Evolutionary conservation across 2,113 vertebrate genomes (phyloP).

Genomic region (Steatornis caripensis): DNA sequence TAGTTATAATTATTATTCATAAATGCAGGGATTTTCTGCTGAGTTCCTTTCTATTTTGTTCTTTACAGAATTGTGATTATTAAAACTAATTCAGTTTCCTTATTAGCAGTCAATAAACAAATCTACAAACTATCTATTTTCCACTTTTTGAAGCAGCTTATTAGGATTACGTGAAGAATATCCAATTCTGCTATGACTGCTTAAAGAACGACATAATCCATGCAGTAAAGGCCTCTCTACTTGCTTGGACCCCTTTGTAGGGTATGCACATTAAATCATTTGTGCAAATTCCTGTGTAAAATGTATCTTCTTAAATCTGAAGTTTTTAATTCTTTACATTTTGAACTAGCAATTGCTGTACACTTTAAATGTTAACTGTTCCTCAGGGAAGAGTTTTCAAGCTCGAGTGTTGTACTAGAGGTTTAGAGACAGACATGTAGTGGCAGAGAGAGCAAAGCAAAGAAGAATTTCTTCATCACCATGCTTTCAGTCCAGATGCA

Average conservation of each 20-base stretch:
- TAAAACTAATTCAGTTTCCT: neutral
- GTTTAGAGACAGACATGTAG: neutral
- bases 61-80: neutral
- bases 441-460: neutral
- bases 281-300: neutral
- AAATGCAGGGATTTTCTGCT: neutral
- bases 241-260: neutral
- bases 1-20: neutral
- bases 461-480: neutral
- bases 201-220: neutral
- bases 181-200: neutral
- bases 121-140: neutral
- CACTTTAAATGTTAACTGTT: neutral
- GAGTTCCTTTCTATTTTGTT: neutral
- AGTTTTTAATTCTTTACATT: neutral
- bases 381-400: neutral
- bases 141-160: neutral
- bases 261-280: neutral
- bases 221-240: neutral
- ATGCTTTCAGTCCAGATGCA: neutral
- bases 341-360: neutral
- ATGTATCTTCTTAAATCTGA: neutral
- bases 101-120: neutral
- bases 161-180: neutral
- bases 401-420: neutral